Base-by-base conservation (phyloP, 37 sponge, comb jelly and placozoan genomes). In the Ianthella basta region DNA sequence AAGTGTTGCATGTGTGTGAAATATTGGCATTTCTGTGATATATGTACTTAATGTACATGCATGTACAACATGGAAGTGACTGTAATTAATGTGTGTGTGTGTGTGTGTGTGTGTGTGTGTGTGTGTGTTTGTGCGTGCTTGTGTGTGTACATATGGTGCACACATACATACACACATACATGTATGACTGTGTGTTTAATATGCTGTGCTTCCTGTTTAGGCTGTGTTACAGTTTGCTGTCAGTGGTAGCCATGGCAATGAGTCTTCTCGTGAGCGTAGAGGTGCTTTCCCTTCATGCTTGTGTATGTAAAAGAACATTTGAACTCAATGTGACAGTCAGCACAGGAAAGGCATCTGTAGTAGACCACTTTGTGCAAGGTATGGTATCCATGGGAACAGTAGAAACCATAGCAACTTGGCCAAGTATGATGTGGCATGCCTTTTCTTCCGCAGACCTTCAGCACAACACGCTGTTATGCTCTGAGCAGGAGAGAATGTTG, bases 211-310 rank as follows among this genome's bases (percentile, higher is more conserved):
- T 21, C 24, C 66, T 66, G n/a, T 79, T 53, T 53, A 90, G 90
- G 60, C 86, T 56, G 69, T 44, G 20, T 36, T 90, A 5, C 6
- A 59, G 27, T 90, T 86, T 56, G 78, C 79, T 86, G 87, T 85
- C 24, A 13, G 53, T 21, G 66, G 86, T 25, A 15, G 32, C 36
- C 12, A 6, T 50, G 50, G 55, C 23, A 16, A 30, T 20, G 90
- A 86, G 56, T 64, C 56, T 27, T 81, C 84, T 32, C 55, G 79
- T 91, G 19, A 83, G 38, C n/a, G 53, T 86, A 25, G 36, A 67
- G 27, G 35, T 91, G 80, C 30, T 38, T 41, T 36, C 72, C 24
- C 32, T 91, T 29, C 14, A 87, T 24, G 29, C 83, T 40, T 19
- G 25, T 14, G 68, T 87, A 2, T 25, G 68, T 37, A 67, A 78